phyloP scores from a whole-genome alignment of 2,113 vertebrate species.

The Neodon shergylaensis region DNA sequence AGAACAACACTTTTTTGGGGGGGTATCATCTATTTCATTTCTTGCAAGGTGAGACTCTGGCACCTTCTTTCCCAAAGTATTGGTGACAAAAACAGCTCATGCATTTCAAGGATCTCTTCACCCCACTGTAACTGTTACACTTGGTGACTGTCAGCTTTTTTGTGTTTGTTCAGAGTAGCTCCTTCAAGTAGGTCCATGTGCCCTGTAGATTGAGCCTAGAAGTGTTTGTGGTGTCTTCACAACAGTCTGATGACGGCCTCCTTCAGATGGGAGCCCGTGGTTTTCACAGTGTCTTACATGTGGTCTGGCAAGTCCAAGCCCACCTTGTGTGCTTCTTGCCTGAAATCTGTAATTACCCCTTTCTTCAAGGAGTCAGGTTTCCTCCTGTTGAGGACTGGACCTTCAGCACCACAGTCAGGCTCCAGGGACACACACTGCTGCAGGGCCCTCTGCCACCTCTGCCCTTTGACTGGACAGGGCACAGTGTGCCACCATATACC shows the following conservation, averaged over 20 bases:
- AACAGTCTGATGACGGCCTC: too few relatives aligned
- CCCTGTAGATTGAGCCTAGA: neutral
- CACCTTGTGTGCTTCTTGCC: neutral
- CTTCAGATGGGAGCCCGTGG: neutral
- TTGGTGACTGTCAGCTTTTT: neutral
- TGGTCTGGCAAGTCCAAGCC: neutral
- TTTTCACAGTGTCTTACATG: neutral
- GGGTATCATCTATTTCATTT: neutral
- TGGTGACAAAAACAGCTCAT: neutral
- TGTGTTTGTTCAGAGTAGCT: neutral
- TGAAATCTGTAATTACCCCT: neutral
- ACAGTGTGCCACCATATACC: neutral
- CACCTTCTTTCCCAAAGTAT: neutral
- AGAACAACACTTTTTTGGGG: too few relatives aligned
- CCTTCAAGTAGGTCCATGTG: neutral
- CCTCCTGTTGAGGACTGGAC: neutral
- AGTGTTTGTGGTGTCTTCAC: neutral
- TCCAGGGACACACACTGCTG: fast-evolving
- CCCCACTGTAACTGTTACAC: neutral
- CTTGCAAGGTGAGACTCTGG: neutral
- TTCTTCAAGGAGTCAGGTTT: neutral
- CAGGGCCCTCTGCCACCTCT: too few relatives aligned
- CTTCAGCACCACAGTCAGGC: neutral
- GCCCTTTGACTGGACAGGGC: neutral
- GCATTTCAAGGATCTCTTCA: neutral